Evolutionary conservation across 1,140 invertebrate species (phyloP), one percentile per base, ranked within the genome.

Genomic region (Papilio xuthus): DNA sequence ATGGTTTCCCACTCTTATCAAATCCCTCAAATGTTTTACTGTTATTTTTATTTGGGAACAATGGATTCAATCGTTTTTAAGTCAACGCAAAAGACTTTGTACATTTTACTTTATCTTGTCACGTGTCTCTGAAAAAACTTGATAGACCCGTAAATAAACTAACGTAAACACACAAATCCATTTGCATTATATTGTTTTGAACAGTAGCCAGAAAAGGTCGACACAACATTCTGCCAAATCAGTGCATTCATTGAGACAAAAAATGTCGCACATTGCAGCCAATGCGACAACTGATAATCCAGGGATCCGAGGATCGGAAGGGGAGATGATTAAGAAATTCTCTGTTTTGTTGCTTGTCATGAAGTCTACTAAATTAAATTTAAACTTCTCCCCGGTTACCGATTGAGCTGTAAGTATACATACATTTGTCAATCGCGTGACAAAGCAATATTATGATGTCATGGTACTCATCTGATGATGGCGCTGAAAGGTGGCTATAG

Each of bases 131-230:
- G 3, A 28, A 63, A 60, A 26, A 63, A 28, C 26, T 63, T 28
- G 13, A 63, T 63, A 6, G 4, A 63, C 20, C 20, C 56, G 56
- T 60, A 60, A 28, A 6, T 15, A 37, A 37, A 37, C 32, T 4
- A 28, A 23, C 15, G 60, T 63, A 10, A 60, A 60, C 26, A 60
- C 2, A 60, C 4, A 23, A 60, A 13, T 26, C 56, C 56, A 26
- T 60, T 60, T 60, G 56, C 23, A 63, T 63, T 60, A 10, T 28
- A 28, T 63, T 60, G 56, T 28, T 67, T 67, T 67, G 60, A 67
- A 67, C 28, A 67, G 60, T 15, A 67, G 60, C 60, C 60, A 67
- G 60, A 28, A n/a, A n/a, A 67, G 60, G 23, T 60, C 56, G 56
- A 23, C 0, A 20, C 9, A 60, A 23, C 9, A 67, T 67, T 28